These are phyloP conservation scores for Ptyas mucosa DNA, from an alignment of 2,113 vertebrate species.

Conservation along the genomic window DNA sequence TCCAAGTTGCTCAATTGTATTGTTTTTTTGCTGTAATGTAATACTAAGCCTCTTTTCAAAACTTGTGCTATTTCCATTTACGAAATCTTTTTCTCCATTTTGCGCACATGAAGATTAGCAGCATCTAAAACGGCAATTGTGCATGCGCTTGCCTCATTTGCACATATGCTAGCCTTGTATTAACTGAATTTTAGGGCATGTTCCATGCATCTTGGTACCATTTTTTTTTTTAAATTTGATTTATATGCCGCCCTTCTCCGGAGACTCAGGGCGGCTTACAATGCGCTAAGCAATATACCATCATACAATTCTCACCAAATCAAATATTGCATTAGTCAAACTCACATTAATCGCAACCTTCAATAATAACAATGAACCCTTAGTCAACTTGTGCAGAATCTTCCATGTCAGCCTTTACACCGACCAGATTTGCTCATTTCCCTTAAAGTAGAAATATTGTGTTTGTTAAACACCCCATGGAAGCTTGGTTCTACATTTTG, in stretches of 20 bases:
- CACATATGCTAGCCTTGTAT: neutral
- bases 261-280: no score
- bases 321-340: neutral
- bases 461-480: neutral
- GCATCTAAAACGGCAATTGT: neutral
- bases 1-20: neutral
- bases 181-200: neutral
- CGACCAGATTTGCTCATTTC: neutral
- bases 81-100: neutral
- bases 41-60: neutral
- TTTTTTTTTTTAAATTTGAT: no score
- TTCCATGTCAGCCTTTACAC: neutral
- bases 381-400: neutral
- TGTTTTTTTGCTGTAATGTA: neutral
- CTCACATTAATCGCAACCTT: neutral
- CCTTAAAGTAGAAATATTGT: neutral
- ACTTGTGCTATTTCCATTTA: neutral
- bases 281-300: no score
- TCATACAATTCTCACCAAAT: neutral
- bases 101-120: neutral
- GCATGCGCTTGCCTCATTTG: neutral
- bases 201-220: neutral
- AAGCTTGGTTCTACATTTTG: neutral
- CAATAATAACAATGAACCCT: neutral
- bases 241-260: no score